Conservation (phyloP, 2,888 invertebrate species). For the Phytoseiulus persimilis region DNA sequence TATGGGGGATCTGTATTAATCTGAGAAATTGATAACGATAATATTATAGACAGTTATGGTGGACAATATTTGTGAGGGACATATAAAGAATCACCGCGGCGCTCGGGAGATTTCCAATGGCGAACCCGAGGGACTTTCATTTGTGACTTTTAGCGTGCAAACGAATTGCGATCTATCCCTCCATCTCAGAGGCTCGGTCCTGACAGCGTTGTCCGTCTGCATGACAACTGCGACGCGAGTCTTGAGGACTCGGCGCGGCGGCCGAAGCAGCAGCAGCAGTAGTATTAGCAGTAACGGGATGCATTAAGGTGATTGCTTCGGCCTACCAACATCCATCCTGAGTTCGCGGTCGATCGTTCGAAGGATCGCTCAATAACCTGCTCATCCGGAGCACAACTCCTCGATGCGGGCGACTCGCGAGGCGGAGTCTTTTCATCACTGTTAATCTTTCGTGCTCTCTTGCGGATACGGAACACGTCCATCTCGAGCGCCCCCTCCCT, state of each 20-base stretch:
- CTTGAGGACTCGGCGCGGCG: not conserved
- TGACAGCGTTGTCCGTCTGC: not conserved
- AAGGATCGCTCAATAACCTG: not conserved
- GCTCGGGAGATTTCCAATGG: too few relatives aligned
- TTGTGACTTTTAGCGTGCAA: too few relatives aligned
- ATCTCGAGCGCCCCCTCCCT: not conserved
- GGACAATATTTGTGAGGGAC: too few relatives aligned
- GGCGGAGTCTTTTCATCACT: not conserved
- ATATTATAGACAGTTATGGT: too few relatives aligned
- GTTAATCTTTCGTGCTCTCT: not conserved
- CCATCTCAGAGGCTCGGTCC: not conserved
- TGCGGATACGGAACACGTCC: not conserved
- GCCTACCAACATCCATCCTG: not conserved
- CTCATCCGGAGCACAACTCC: not conserved
- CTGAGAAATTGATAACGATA: too few relatives aligned
- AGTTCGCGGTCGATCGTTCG: not conserved
- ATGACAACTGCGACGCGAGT: not conserved
- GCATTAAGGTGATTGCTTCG: not conserved
- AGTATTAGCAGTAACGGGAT: not conserved
- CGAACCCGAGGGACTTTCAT: too few relatives aligned
- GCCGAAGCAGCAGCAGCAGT: not conserved
- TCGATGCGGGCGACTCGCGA: not conserved
- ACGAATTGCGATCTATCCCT: too few relatives aligned
- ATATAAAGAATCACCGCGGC: too few relatives aligned
- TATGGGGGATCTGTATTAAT: too few relatives aligned